These are phyloP conservation scores for Rotaria magnacalcarata DNA, from an alignment of 2,888 invertebrate genomes.

Conservation along the genomic window DNA sequence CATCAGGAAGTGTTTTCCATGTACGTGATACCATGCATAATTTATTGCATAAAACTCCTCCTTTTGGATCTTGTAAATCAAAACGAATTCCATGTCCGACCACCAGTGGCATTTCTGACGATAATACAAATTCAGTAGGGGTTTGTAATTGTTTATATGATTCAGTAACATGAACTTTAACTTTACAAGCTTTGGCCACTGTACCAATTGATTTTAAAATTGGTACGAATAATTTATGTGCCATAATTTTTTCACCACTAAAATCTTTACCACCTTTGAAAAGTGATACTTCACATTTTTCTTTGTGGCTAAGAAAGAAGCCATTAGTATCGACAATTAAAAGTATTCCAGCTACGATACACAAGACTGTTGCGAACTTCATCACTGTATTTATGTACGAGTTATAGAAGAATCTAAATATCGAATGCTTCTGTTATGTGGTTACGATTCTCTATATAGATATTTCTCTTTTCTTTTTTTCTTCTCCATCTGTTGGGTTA, in stretches of 20 bases:
- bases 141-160: not conserved
- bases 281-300: not conserved
- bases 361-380: not conserved
- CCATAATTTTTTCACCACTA: slow-evolving; percentile 5
- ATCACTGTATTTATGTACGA: not conserved
- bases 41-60: not conserved
- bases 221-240: not conserved
- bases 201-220: not conserved
- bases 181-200: not conserved
- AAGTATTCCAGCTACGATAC: not conserved
- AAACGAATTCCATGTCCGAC: not conserved
- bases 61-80: slow-evolving; percentile 23
- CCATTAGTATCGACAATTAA: not conserved
- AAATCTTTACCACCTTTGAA: slow-evolving; percentile 22
- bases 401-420: not conserved
- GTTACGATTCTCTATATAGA: not conserved
- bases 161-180: not conserved
- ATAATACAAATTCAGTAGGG: not conserved
- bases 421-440: not conserved
- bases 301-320: not conserved
- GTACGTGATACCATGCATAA: not conserved
- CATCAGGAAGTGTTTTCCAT: not conserved
- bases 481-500: not conserved
- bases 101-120: not conserved
- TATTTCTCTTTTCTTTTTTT: not conserved